Conservation (phyloP, 2,113 vertebrate species). For the Lepisosteus oculatus region DNA sequence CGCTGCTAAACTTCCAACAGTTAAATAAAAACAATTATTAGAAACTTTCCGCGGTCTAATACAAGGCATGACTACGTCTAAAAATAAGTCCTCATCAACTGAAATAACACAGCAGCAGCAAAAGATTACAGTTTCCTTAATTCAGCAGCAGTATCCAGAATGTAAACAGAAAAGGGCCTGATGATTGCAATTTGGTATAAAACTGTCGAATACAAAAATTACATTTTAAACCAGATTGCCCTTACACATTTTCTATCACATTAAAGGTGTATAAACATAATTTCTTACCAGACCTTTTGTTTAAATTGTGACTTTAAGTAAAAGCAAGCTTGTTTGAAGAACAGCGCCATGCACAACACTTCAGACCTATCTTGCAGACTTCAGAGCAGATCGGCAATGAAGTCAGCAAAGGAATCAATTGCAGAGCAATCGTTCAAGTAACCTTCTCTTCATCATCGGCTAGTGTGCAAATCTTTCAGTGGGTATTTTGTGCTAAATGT, state of each 20-base stretch:
- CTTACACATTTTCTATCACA: not conserved
- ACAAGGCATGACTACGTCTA: too few species aligned
- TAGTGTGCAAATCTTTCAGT: not conserved
- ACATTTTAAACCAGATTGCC: not conserved
- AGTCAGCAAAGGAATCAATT: constrained; percentile 21
- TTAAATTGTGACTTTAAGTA: constrained; percentile 28
- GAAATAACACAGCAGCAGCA: too few species aligned
- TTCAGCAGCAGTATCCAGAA: not conserved
- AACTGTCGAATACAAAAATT: not conserved
- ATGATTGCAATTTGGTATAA: not conserved
- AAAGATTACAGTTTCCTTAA: too few species aligned
- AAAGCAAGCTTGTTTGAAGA: constrained; percentile 20
- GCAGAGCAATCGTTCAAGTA: constrained; percentile 44
- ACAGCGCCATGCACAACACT: constrained; percentile 25
- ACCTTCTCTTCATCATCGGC: not conserved
- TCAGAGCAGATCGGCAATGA: constrained; percentile 38
- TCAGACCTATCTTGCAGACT: constrained; percentile 39
- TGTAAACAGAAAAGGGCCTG: not conserved
- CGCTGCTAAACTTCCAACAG: too few species aligned
- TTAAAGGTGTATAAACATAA: not conserved
- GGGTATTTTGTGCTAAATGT: too few species aligned
- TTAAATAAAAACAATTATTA: too few species aligned
- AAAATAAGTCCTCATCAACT: too few species aligned
- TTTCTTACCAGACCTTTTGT: constrained; percentile 7
- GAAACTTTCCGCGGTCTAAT: too few species aligned